Base-by-base conservation (phyloP, 1,140 invertebrate genomes). In the Acromyrmex heyeri region DNA sequence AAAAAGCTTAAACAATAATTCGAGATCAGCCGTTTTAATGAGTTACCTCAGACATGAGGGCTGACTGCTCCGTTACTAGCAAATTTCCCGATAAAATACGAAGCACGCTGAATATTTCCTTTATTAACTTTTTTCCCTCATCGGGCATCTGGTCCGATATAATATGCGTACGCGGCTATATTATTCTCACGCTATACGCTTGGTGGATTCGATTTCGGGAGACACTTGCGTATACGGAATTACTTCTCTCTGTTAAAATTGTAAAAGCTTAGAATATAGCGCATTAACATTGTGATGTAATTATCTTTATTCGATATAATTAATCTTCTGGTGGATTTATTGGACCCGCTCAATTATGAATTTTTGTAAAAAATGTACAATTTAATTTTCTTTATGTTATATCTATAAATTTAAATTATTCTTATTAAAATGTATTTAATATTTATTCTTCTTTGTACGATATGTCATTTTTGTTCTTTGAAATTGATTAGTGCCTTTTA, bases 51-150 rank as follows among this genome's bases (percentile, higher is more conserved):
- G 91, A 91, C 76, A 34, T 21, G 87, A 81, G 76, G 72, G 77
- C 87, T 87, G 85, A 81, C 85, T 77, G 65, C 55, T 72, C 87
- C 79, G 86, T 86, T 86, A 89, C 78, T 48, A 85, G 79, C 86
- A 89, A 90, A 93, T 93, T 94, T 87, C 90, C 89, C 92, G 90
- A 92, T 93, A 93, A 92, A 92, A 90, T 90, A 93, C 87, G 85
- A 88, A 93, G 91, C 90, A 91, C 86, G 90, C 88, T 73, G 87
- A 90, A 93, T 94, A 94, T 93, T 94, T 92, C 91, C 91, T 91
- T 93, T 93, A 94, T 94, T 94, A 94, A 93, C 92, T 93, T 93
- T 93, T 93, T 91, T 88, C 73, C 55, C 69, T 64, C 90, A 91
- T 88, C 89, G 90, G 34, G 82, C 86, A 90, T 90, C 86, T 55